These are phyloP conservation scores for Drosophila putrida DNA, from an alignment of 2,888 invertebrate species.

Conservation along the genomic window DNA sequence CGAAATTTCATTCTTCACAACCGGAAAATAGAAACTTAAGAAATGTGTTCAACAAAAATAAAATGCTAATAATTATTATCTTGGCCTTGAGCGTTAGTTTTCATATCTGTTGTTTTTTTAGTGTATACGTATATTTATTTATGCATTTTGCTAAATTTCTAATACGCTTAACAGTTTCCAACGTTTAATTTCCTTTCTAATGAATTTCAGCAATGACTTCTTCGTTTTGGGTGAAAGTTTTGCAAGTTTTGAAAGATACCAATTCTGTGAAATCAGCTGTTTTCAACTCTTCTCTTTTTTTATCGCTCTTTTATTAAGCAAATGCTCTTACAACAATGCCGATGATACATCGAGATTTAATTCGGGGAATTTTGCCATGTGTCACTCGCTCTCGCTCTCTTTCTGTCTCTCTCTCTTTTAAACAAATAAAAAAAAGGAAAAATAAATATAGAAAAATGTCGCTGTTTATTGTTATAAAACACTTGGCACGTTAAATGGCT, in stretches of 20 bases:
- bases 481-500: constrained; percentile 38
- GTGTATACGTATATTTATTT: constrained; percentile 5
- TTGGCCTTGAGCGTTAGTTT: constrained; percentile 38
- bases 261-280: background rate
- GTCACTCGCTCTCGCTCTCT: background rate
- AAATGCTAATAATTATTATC: constrained; percentile 35
- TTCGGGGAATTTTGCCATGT: constrained; percentile 28
- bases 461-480: constrained; percentile 37
- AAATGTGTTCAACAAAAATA: constrained; percentile 29
- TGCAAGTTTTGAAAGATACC: background rate
- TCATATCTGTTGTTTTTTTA: constrained; percentile 15
- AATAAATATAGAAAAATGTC: constrained; percentile 6
- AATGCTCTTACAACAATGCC: constrained; percentile 8
- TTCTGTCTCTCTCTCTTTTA: background rate
- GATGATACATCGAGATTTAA: constrained; percentile 20
- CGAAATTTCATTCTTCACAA: constrained; percentile 26
- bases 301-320: background rate
- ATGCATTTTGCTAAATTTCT: constrained; percentile 18
- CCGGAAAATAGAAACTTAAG: constrained; percentile 36
- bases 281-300: background rate
- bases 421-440: constrained; percentile 1
- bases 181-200: constrained; percentile 19
- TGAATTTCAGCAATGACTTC: constrained; percentile 10
- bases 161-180: background rate
- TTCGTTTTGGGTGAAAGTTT: constrained; percentile 37